Conservation (phyloP, 2,113 vertebrate genomes). For the Bombycilla garrulus region DNA sequence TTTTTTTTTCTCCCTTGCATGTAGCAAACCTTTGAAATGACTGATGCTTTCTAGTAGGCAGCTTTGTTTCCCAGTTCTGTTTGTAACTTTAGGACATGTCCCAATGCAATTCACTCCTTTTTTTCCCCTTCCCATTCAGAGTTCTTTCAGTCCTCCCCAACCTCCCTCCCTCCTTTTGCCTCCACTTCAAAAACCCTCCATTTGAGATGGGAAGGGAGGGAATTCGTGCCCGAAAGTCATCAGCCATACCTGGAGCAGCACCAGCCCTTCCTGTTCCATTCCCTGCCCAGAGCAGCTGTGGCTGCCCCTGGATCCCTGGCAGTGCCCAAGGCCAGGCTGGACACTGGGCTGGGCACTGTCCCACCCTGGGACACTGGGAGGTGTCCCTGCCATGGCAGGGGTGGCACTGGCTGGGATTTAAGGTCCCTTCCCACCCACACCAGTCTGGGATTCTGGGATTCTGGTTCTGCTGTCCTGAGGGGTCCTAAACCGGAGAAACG, state of each 20-base stretch:
- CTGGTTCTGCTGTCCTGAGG: background rate
- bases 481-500: background rate
- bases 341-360: background rate
- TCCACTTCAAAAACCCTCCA: background rate
- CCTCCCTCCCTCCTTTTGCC: background rate
- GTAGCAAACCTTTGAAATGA: background rate
- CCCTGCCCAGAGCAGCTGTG: background rate
- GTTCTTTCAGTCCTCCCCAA: background rate
- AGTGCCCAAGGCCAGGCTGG: background rate
- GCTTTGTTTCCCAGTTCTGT: background rate
- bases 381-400: background rate
- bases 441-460: background rate
- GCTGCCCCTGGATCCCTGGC: background rate
- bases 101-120: background rate
- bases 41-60: background rate
- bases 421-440: background rate
- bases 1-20: background rate
- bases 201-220: background rate
- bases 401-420: fast-evolving
- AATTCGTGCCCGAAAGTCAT: background rate
- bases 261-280: background rate
- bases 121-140: background rate
- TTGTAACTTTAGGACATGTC: background rate
- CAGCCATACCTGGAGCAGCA: background rate
- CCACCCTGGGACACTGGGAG: background rate